Conservation (phyloP, 2,888 invertebrate genomes). For the Erpobdella octoculata region DNA sequence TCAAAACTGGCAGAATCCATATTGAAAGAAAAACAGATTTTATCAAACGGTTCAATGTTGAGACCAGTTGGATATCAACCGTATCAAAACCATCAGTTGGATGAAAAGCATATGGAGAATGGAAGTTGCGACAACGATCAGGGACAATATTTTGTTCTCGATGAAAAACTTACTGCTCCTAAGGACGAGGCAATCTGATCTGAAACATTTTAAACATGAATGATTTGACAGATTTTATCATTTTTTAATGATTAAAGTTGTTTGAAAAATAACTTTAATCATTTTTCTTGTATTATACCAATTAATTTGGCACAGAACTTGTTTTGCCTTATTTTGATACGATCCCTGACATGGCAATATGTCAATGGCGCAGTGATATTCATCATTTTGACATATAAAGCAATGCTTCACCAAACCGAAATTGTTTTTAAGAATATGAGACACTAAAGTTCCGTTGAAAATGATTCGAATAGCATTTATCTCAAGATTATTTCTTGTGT, state of each 20-base stretch:
- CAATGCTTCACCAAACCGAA: no score
- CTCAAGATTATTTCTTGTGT: no score
- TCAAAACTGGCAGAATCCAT: neutral
- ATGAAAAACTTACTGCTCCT: neutral
- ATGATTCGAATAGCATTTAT: no score
- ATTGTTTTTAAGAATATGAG: no score
- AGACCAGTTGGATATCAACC: no score
- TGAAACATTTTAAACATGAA: neutral
- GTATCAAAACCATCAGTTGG: no score
- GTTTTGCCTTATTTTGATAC: neutral
- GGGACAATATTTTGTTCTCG: slow-evolving; percentile 3
- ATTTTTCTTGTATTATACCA: neutral
- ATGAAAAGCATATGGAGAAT: no score
- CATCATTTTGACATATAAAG: no score
- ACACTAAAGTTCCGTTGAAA: no score
- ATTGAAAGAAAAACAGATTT: neutral
- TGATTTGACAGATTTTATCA: neutral
- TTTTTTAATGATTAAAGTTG: neutral
- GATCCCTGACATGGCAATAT: neutral
- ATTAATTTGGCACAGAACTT: neutral
- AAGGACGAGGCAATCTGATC: neutral
- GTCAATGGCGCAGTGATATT: neutral
- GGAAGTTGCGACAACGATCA: no score
- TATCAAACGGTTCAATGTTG: neutral
- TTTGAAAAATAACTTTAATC: neutral